Evolutionary conservation across 2,113 vertebrate genomes (phyloP), one percentile per base, ranked within the genome.

Genomic region (Calyptomena viridis): DNA sequence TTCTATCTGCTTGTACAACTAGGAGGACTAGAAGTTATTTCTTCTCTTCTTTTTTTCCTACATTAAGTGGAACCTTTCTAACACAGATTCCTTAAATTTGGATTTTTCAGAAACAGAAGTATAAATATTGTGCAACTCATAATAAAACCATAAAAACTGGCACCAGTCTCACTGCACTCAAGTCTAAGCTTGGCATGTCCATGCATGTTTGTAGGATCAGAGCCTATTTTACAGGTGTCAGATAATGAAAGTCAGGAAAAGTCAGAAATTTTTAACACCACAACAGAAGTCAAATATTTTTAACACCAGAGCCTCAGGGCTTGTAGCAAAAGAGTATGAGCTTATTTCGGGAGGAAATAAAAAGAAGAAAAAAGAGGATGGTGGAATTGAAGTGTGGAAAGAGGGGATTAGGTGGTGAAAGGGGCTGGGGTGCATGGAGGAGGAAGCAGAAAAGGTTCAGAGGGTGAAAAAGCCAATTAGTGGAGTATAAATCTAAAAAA

Each of bases 381-480:
- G 87, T 56, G 77, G 90, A 90, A 91, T 62, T 5, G 18, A 87
- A 83, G 89, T 89, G 91, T 92, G 87, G 89, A 77, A 94, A 96
- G 92, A 87, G 78, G 69, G 94, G 89, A 93, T 95, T 95, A 97
- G 93, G 73, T 39, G 63, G 50, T 89, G 95, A 96, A 87, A 94
- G 76, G 53, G 82, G n/a, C 52, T 72, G 81, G 52, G 53, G 14
- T 71, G 64, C 46, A 11, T 17, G 86, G 75, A 49, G 91, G 82
- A 93, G 87, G 95, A 62, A 91, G 85, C 84, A 90, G 89, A 81
- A 95, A 77, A 77, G 78, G 88, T 72, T 62, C 87, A 80, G 84
- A 94, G 90, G 94, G 87, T 77, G 83, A 92, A 94, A 95, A 95
- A 93, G 80, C 74, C 96, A 88, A 95, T 95, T 93, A 84, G 88